Percentiles rank a stretch among this genome's conserved stretches.
Evolutionary conservation across 2,888 invertebrate species (phyloP).

Genomic region (Andricus quercusramuli): DNA sequence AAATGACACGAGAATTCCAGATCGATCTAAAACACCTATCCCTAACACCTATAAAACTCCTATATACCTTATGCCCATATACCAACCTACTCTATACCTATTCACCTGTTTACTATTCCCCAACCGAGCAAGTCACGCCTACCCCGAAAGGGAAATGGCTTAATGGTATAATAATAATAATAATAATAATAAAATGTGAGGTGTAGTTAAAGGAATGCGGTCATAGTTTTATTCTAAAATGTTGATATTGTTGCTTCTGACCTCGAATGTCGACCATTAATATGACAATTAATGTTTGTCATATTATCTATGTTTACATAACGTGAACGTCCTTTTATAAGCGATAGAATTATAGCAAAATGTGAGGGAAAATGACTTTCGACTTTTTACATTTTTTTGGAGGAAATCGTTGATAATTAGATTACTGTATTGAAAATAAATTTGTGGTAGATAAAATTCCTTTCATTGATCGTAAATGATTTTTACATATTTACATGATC

Average conservation of each 20-base stretch:
- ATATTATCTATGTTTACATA: not conserved
- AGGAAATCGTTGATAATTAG: not conserved
- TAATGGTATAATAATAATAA: too few species aligned
- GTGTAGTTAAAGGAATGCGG: not conserved
- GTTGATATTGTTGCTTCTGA: slow-evolving; percentile 13
- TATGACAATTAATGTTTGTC: slow-evolving; percentile 14
- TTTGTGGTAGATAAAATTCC: not conserved
- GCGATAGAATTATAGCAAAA: not conserved
- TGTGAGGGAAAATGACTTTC: not conserved
- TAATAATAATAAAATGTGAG: too few species aligned
- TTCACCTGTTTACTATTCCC: too few species aligned
- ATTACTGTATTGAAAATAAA: too few species aligned
- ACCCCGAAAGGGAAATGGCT: too few species aligned
- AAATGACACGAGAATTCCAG: too few species aligned
- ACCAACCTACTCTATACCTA: too few species aligned
- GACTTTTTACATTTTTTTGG: too few species aligned
- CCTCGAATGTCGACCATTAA: slow-evolving; percentile 24
- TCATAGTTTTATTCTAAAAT: slow-evolving; percentile 6
- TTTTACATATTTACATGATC: not conserved
- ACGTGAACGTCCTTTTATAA: not conserved
- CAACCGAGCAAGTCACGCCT: too few species aligned
- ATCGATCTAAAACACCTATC: too few species aligned
- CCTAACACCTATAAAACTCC: too few species aligned
- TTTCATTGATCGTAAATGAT: not conserved
- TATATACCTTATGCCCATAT: too few species aligned